Evolutionary conservation across 1,140 invertebrate genomes (phyloP), one percentile per base, ranked within the genome.

Genomic region (Armadillidium nasatum): DNA sequence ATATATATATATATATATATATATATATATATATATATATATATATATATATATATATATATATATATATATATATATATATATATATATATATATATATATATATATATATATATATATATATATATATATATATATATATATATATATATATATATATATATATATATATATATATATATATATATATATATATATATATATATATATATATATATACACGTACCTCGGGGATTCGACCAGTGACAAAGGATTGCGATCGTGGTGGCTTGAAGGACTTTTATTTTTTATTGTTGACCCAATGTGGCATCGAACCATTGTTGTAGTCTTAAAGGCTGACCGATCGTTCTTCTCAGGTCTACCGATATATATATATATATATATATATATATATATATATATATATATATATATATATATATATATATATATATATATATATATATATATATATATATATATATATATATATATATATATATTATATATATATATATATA

Each of bases 221-320:
- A 23, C 7, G 1, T 23, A 23, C 21, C 10, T 23, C 0, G 7
- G 21, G 6, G 21, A 13, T n/a, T 23, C 10, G 10, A 23, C 21
- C 10, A 13, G 6, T 13, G 50, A 60, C 11, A 60, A 15, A 19
- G 50, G 50, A 60, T 19, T 19, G 1, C 19, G 50, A 19, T 60
- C 50, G 11, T 60, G 50, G 11, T 60, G 50, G 7, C 11, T 60
- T 2, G 33, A 33, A 33, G 33, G 11, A 13, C 50, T 60, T 19
- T 13, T 60, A 13, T 60, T 13, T 19, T 60, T 60, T 13, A 4
- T 75, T 0, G 70, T 71, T 10, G 73, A 85, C 23, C 91, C 92
- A 81, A 94, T 91, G 85, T 93, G 92, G 83, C 91, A 93, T 68
- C 92, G 85, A 43, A 94, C 90, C 33, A 89, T 89, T 83, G 91